These are phyloP conservation scores for Lathronympha strigana DNA, from an alignment of 2,888 invertebrate species.

Conservation along the genomic window DNA sequence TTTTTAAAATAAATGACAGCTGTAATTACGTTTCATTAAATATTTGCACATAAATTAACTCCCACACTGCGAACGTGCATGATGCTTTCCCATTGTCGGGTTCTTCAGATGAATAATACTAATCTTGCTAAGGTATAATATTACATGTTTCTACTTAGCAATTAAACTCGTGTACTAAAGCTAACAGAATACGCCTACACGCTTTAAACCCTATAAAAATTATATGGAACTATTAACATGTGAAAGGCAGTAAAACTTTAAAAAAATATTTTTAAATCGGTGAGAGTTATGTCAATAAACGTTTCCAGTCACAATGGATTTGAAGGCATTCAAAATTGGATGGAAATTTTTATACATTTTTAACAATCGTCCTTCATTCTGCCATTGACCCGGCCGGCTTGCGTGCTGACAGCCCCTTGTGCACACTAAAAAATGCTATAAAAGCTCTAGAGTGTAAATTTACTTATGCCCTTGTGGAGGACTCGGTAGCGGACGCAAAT, in stretches of 20 bases:
- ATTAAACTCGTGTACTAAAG: constrained; percentile 34
- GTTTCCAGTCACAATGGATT: constrained; percentile 25
- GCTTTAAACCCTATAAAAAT: background rate
- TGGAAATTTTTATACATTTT: constrained; percentile 66
- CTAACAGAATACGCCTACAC: constrained; percentile 37
- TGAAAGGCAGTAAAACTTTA: background rate
- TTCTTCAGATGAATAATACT: constrained; percentile 31
- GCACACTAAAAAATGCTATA: constrained; percentile 23
- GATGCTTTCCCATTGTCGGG: constrained; percentile 29
- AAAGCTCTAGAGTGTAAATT: background rate
- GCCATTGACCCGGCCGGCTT: constrained; percentile 63
- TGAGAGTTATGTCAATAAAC: constrained; percentile 18
- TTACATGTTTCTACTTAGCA: constrained; percentile 32
- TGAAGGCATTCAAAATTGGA: constrained; percentile 36
- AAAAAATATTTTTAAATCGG: constrained; percentile 2
- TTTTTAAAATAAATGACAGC: constrained; percentile 34
- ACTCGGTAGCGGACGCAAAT: constrained; percentile 64
- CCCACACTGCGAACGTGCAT: constrained; percentile 35
- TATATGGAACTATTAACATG: background rate
- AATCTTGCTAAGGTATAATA: constrained; percentile 31
- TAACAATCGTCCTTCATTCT: constrained; percentile 68
- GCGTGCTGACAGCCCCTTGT: constrained; percentile 51
- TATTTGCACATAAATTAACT: constrained; percentile 36
- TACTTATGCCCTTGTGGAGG: constrained; percentile 28
- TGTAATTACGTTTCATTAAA: constrained; percentile 38